Percentiles rank a stretch among this genome's conserved stretches.
These are phyloP conservation scores for Holothuria leucospilota DNA, from an alignment of 53 echinoderm and acorn worm species.

Conservation along the genomic window DNA sequence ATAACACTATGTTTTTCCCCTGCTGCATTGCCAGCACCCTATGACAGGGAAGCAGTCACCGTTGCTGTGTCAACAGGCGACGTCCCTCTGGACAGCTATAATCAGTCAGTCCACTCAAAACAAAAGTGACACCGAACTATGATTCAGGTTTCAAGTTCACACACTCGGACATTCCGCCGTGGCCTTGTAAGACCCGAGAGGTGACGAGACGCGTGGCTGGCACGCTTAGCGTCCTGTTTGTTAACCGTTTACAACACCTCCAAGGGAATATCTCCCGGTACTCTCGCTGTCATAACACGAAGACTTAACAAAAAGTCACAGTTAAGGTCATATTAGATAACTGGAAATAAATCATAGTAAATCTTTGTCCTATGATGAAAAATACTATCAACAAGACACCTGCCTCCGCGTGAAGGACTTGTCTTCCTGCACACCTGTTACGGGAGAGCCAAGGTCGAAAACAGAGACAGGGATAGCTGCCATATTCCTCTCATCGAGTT, in stretches of 20 bases:
- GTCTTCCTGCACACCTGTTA: constrained; percentile 40
- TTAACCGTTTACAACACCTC: not conserved
- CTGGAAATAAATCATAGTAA: constrained; percentile 15
- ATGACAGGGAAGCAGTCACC: too few relatives aligned
- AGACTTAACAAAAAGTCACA: constrained; percentile 13
- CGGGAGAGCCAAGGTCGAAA: not conserved
- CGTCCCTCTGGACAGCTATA: too few relatives aligned
- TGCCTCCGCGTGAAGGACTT: constrained; percentile 10
- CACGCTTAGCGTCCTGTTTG: constrained; percentile 21
- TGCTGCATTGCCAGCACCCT: too few relatives aligned
- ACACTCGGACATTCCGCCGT: constrained; percentile 34
- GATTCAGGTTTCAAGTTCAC: not conserved
- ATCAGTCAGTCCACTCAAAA: too few relatives aligned
- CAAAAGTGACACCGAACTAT: too few relatives aligned
- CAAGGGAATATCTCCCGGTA: not conserved
- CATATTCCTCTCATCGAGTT: not conserved
- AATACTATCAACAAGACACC: not conserved
- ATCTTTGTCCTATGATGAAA: constrained; percentile 14
- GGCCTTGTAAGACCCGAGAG: not conserved
- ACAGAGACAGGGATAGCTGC: constrained; percentile 7
- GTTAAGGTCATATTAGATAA: constrained; percentile 44
- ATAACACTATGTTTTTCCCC: too few relatives aligned
- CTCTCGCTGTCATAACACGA: constrained; percentile 33
- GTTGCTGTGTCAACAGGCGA: too few relatives aligned
- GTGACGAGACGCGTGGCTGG: constrained; percentile 35